Base-by-base conservation (phyloP, 2,888 invertebrate genomes). In the Calameuta pallipes region DNA sequence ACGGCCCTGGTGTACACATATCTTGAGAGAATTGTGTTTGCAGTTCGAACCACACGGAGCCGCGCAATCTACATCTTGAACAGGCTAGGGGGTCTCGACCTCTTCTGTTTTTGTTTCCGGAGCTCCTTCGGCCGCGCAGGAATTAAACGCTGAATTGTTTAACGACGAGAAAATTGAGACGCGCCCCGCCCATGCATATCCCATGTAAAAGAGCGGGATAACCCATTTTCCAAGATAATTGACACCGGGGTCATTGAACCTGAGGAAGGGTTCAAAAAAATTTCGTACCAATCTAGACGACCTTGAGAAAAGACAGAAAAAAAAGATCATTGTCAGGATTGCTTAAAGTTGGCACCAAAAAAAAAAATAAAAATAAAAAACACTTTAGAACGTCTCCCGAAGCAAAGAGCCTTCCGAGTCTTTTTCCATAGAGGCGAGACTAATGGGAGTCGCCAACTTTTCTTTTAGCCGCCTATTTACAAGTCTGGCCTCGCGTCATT, bases 11-110 rank as follows among this genome's bases (percentile, higher is more conserved):
- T 56, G 23, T 34, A 31, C 31, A 71, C 71, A 31, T 33, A 31
- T n/a, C 33, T 34, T 15, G 83, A 80, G 80, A 78, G 83, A 83
- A 83, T 81, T 80, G 82, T 84, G 83, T 87, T 87, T 87, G 86
- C 85, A 78, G 83, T 86, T 85, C 78, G 80, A 80, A 82, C 76
- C 69, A 71, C 69, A 71, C 79, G 81, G 23, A 79, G 76, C 83
- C 82, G 80, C 82, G 85, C 84, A 88, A 89, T 88, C 86, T 87
- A 84, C 87, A 86, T 87, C 84, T 87, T 87, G 85, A 88, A 82
- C 84, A 86, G 84, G 78, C 73, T 56, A 33, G 76, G 73, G 70
- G 73, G 3, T 12, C 12, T 75, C 78, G 77, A 74, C 74, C 80
- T 69, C 80, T 35, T n/a, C 37, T 74, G 76, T 79, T 79, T 79